A percentile compares a stretch with the other conserved stretches of the same genome.
phyloP scores from a whole-genome alignment of 2,113 vertebrate genomes.

The Lepus europaeus region DNA sequence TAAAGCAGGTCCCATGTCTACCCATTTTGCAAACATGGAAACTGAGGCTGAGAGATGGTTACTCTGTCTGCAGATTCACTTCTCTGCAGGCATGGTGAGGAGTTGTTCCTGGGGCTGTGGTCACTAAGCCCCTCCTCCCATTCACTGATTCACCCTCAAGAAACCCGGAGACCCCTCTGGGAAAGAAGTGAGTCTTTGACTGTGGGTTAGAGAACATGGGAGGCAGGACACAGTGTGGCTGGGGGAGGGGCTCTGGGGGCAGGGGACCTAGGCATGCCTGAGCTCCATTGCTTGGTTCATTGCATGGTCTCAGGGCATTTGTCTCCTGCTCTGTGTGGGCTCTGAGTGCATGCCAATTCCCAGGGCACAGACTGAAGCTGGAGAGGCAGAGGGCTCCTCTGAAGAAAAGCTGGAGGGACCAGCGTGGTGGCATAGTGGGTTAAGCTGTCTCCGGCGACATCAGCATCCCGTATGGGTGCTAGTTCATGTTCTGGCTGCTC shows the following conservation, averaged over 20 bases:
- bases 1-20: background rate
- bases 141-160: background rate
- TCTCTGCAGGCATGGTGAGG: background rate
- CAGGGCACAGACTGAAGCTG: background rate
- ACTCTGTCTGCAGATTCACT: background rate
- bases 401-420: background rate
- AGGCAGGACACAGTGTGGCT: no score
- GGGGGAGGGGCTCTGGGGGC: background rate
- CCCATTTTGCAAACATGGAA: slow-evolving; percentile 17
- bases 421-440: no score
- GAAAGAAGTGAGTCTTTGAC: background rate
- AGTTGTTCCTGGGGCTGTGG: background rate
- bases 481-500: no score
- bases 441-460: no score
- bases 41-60: background rate
- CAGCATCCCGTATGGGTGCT: no score
- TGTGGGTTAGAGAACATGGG: background rate
- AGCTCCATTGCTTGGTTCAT: background rate
- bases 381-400: background rate
- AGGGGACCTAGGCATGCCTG: background rate
- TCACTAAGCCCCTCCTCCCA: no score
- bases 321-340: background rate
- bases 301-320: background rate
- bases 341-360: background rate
- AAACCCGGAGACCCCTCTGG: background rate